These are phyloP conservation scores for Zonitis immaculata DNA, from an alignment of 2,888 invertebrate genomes.

Conservation along the genomic window DNA sequence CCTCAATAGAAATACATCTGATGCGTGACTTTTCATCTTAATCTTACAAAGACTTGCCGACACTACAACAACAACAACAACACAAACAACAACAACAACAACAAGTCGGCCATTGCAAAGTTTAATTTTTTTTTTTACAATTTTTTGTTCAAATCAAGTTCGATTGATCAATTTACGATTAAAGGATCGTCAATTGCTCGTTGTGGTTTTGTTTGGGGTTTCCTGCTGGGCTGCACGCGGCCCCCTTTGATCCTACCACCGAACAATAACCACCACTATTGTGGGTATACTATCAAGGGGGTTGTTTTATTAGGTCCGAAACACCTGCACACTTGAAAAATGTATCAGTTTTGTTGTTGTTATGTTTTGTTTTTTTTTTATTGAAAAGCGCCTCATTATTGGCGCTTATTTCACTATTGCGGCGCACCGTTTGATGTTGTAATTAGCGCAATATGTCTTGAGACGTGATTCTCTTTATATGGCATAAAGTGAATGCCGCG, in stretches of 20 bases:
- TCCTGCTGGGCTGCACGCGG: constrained; percentile 5
- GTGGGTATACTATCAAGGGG: not conserved
- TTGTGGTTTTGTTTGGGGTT: constrained; percentile 33
- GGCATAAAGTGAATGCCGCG: constrained; percentile 33
- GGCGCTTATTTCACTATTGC: constrained; percentile 26
- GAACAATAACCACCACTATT: constrained; percentile 6
- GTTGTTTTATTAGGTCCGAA: constrained; percentile 9
- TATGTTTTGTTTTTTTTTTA: no score
- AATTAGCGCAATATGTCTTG: constrained; percentile 43
- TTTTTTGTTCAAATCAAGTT: constrained; percentile 31
- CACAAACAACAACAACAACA: constrained; percentile 7
- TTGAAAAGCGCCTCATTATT: constrained; percentile 28
- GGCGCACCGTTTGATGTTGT: constrained; percentile 38
- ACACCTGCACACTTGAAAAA: no score
- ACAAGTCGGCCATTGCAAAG: constrained; percentile 35
- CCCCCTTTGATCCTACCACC: constrained; percentile 10
- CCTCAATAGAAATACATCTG: constrained; percentile 33
- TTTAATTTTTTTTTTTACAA: constrained; percentile 36
- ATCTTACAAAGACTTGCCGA: constrained; percentile 36
- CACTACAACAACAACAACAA: constrained; percentile 11
- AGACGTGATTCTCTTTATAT: constrained; percentile 35
- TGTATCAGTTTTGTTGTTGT: no score
- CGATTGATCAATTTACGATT: constrained; percentile 41
- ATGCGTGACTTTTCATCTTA: constrained; percentile 44
- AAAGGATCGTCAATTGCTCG: constrained; percentile 39